phyloP scores from a whole-genome alignment of 2,797 vertebrate genomes.

The Lepilemur septentrionalis region DNA sequence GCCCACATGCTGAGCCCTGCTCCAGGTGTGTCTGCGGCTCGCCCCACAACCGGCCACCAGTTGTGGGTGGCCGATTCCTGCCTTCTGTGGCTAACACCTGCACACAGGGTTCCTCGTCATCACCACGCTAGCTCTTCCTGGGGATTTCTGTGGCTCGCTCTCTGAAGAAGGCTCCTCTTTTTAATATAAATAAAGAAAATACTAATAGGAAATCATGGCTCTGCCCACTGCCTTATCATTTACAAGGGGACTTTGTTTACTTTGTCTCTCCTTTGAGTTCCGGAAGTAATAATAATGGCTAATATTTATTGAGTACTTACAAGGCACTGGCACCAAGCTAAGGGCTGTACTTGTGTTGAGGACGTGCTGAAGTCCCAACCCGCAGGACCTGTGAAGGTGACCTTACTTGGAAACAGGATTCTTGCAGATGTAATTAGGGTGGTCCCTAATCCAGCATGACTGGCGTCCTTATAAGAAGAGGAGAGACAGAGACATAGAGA shows the following conservation, averaged over 20 bases:
- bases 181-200: not conserved
- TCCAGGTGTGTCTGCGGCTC: not conserved
- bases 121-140: not conserved
- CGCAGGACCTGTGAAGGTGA: not conserved
- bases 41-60: not conserved
- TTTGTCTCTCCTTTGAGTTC: not conserved
- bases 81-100: not conserved
- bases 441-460: not conserved
- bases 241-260: not conserved
- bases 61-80: accelerated
- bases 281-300: not conserved
- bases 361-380: no score
- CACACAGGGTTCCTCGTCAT: accelerated
- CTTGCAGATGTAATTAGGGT: not conserved
- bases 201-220: not conserved
- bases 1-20: not conserved
- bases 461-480: not conserved
- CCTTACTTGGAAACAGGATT: not conserved
- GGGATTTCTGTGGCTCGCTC: not conserved
- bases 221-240: not conserved
- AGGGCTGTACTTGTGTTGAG: not conserved
- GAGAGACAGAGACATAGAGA: not conserved
- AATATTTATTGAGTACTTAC: not conserved
- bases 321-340: no score
- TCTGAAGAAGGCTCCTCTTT: not conserved